Conservation (phyloP, 2,888 invertebrate genomes). For the Tipula unca region DNA sequence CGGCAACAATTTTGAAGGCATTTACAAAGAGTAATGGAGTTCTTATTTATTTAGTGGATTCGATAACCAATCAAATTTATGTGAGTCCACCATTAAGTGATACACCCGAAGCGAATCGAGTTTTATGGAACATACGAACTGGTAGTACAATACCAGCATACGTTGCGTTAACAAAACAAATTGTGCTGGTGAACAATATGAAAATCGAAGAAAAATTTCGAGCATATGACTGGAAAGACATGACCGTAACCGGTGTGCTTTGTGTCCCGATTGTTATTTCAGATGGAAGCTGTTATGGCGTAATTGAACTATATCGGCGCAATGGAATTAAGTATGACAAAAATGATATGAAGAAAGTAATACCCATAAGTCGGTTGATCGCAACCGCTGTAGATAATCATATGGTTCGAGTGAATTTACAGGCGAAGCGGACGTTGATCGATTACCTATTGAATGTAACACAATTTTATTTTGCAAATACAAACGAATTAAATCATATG, state of each 20-base stretch:
- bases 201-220: slow-evolving; percentile 39
- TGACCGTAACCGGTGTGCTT: slow-evolving; percentile 38
- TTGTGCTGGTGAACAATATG: slow-evolving; percentile 45
- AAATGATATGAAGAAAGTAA: slow-evolving; percentile 36
- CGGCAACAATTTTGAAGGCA: background rate
- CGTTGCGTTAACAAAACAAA: slow-evolving; percentile 49
- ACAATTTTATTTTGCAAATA: slow-evolving; percentile 29
- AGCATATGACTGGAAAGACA: slow-evolving; percentile 36
- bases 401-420: slow-evolving; percentile 34
- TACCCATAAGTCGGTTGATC: slow-evolving; percentile 40
- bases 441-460: slow-evolving; percentile 39
- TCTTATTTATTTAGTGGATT: slow-evolving; percentile 9
- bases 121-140: background rate
- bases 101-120: slow-evolving; percentile 27
- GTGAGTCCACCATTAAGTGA: background rate
- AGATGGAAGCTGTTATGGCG: slow-evolving; percentile 37
- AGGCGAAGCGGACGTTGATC: slow-evolving; percentile 40
- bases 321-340: background rate
- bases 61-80: background rate
- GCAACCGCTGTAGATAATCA: slow-evolving; percentile 43
- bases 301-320: slow-evolving; percentile 39
- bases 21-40: background rate
- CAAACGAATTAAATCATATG: background rate
- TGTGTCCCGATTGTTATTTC: slow-evolving; percentile 42
- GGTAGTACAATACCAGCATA: slow-evolving; percentile 49